Evolutionary conservation across 2,113 vertebrate species (phyloP).

Genomic region (Upupa epops): DNA sequence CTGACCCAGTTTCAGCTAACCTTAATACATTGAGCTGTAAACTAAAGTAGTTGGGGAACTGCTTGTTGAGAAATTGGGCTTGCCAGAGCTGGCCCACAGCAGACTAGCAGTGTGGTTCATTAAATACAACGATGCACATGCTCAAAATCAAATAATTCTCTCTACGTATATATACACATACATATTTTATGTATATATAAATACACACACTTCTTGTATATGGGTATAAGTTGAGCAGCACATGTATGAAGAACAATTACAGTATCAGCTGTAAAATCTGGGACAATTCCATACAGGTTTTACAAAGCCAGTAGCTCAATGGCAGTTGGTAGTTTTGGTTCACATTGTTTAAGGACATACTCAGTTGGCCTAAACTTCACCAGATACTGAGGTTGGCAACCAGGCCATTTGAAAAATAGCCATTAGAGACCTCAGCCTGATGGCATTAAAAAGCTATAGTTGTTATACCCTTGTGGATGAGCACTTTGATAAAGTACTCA

Average conservation of each 20-base stretch:
- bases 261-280: not conserved
- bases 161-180: not conserved
- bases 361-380: not conserved
- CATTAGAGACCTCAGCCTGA: conserved; percentile 1
- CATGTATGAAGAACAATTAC: not conserved
- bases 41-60: conserved; percentile 19
- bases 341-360: not conserved
- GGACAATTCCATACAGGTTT: not conserved
- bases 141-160: not conserved
- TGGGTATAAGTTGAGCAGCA: not conserved
- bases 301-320: not conserved
- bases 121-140: not conserved
- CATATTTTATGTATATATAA: not conserved
- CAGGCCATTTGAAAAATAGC: not conserved
- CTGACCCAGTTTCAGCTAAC: conserved; percentile 62
- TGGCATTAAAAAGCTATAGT: not conserved
- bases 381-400: not conserved
- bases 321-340: not conserved
- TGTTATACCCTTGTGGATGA: not conserved
- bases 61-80: not conserved
- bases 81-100: not conserved
- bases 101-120: not conserved
- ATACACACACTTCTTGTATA: not conserved
- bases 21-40: conserved; percentile 14
- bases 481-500: not conserved